A percentile compares a stretch with the other conserved stretches of the same genome.
Conservation (phyloP, 1,140 invertebrate species). For the Laupala kohalensis region DNA sequence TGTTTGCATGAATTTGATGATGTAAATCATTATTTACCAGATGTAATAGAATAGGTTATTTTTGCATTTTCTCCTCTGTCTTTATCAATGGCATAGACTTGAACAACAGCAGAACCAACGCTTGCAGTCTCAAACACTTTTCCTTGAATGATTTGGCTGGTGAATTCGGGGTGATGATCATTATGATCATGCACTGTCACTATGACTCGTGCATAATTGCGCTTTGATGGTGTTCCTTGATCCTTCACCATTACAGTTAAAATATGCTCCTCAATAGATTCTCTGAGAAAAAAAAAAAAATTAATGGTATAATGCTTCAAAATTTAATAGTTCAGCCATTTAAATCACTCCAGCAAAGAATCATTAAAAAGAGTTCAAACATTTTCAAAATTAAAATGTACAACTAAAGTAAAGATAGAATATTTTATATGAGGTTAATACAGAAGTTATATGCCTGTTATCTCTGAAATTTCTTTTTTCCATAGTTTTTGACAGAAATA, state of each 20-base stretch:
- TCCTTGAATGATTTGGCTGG: conserved; percentile 54
- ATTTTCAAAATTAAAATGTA: too few species aligned
- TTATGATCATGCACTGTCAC: conserved; percentile 78
- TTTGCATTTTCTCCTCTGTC: conserved; percentile 71
- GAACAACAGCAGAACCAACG: conserved; percentile 54
- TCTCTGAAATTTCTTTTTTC: too few species aligned
- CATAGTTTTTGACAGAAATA: neutral
- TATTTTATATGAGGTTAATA: neutral
- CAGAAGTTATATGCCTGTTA: too few species aligned
- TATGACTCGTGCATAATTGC: conserved; percentile 69
- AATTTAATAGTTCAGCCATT: too few species aligned
- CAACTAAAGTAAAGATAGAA: neutral
- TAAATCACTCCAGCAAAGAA: too few species aligned
- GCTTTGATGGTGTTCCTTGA: conserved; percentile 69
- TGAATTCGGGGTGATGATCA: conserved; percentile 76
- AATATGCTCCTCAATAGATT: conserved; percentile 68
- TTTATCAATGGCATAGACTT: conserved; percentile 60
- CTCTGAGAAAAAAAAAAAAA: conserved; percentile 30
- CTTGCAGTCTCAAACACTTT: conserved; percentile 63
- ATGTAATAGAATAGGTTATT: conserved; percentile 65
- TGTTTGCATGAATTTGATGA: neutral
- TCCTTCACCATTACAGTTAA: conserved; percentile 83
- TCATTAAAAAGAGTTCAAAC: too few species aligned
- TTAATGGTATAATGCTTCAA: neutral
- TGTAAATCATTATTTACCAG: conserved; percentile 32